A percentile compares a stretch with the other conserved stretches of the same genome.
Evolutionary conservation across 1,140 invertebrate species (phyloP).

Genomic region (Polyergus mexicanus): DNA sequence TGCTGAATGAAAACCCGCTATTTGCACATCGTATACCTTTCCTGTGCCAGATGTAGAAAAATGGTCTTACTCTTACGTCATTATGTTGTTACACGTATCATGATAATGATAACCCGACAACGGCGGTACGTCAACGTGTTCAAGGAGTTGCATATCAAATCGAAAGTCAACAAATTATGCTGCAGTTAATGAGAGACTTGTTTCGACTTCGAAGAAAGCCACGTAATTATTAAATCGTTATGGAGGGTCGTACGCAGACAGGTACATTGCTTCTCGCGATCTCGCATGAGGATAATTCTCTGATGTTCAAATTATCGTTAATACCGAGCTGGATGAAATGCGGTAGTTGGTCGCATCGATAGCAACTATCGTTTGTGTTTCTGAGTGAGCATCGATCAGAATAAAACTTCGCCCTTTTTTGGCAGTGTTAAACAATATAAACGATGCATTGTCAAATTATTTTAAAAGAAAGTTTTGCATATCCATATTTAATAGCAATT

Average conservation of each 20-base stretch:
- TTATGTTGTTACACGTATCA: constrained; percentile 65
- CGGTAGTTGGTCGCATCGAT: background rate
- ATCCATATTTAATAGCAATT: too few relatives aligned
- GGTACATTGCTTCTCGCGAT: constrained; percentile 41
- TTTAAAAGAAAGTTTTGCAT: too few relatives aligned
- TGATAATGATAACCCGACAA: constrained; percentile 60
- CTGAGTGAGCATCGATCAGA: too few relatives aligned
- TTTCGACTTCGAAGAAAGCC: constrained; percentile 57
- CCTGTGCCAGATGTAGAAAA: constrained; percentile 37
- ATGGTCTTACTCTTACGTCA: constrained; percentile 50
- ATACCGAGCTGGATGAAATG: constrained; percentile 16
- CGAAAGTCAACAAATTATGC: constrained; percentile 61
- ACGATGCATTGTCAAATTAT: too few relatives aligned
- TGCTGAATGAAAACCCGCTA: constrained; percentile 39
- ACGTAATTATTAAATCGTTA: constrained; percentile 71
- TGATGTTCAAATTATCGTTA: constrained; percentile 67
- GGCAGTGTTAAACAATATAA: too few relatives aligned
- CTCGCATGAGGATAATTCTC: background rate
- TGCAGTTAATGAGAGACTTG: constrained; percentile 59
- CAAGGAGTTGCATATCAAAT: constrained; percentile 61
- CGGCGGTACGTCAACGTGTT: constrained; percentile 33
- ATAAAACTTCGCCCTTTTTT: too few relatives aligned
- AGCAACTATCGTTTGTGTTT: background rate
- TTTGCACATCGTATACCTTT: constrained; percentile 39
- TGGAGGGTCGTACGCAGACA: constrained; percentile 43